Base-by-base conservation (phyloP, 2,888 invertebrate genomes). In the Bedellia somnulentella region DNA sequence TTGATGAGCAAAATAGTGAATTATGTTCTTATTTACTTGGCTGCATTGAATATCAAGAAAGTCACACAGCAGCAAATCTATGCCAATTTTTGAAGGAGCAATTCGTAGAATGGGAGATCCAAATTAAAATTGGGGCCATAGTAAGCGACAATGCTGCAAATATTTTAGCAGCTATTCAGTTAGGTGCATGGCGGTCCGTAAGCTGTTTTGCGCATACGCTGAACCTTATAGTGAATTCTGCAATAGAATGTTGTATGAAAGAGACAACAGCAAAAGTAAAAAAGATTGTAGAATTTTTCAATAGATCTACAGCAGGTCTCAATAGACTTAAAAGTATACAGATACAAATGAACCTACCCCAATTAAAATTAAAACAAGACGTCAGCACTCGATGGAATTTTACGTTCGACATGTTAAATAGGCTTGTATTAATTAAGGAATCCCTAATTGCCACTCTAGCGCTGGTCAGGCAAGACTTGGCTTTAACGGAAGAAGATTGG, bases 131-230 rank as follows among this genome's bases (percentile, higher is more conserved):
- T 22, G 18, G 37, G 23, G 37, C 23, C n/a, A 23, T 23, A 9
- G 23, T 23, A 23, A 23, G 23, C 11, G 23, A 49, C 31, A 46
- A 46, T 31, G 43, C 46, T 10, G 37, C 38, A 22, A 47, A 46
- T 35, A 23, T 23, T 23, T 23, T 33, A 24, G 42, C 38, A 12
- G 40, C 41, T 22, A 31, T 40, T 24, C 37, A 35, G 30, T 23
- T 35, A 11, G 14, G 22, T 9, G 30, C 28, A 13, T 45, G 44
- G 42, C 33, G 23, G 17, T 40, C 40, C 37, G 24, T 47, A 6
- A 35, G 37, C 11, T 49, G 46, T 35, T 46, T 42, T 31, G 46
- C 48, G 8, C 46, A 49, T 29, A 40, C 34, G 11, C 18, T 47
- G 14, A 47, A 46, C 34, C 34, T 48, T 11, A 32, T 46, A 28